phyloP scores from a whole-genome alignment of 2,113 vertebrate species.

The Reinhardtius hippoglossoides region DNA sequence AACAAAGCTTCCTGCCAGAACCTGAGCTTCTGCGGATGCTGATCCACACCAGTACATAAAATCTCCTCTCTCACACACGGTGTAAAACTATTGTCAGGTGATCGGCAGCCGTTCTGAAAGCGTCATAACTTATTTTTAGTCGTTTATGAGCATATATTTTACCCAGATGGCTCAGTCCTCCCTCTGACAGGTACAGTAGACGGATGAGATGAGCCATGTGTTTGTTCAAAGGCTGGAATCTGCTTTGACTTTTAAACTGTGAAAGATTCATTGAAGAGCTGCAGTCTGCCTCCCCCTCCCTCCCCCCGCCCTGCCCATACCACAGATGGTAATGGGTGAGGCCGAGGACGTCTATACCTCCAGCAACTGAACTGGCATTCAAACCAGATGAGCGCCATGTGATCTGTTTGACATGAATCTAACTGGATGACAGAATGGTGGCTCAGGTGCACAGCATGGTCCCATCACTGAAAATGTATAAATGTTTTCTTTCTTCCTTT shows the following conservation, averaged over 20 bases:
- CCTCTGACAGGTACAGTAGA: constrained; percentile 40
- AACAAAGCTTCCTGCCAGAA: constrained; percentile 40
- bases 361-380: constrained; percentile 33
- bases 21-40: constrained; percentile 2
- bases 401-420: constrained; percentile 10
- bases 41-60: not conserved
- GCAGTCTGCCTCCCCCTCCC: constrained; percentile 5
- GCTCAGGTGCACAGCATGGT: not conserved
- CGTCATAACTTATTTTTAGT: not conserved
- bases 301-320: constrained; percentile 31
- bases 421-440: not conserved
- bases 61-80: not conserved
- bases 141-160: not conserved
- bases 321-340: constrained; percentile 37
- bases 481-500: not conserved
- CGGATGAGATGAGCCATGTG: constrained; percentile 35
- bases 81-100: constrained; percentile 6
- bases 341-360: constrained; percentile 23
- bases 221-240: constrained; percentile 57
- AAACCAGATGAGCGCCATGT: constrained; percentile 7
- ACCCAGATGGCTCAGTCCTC: constrained; percentile 6
- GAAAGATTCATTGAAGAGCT: constrained; percentile 35
- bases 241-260: constrained; percentile 44
- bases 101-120: constrained; percentile 9
- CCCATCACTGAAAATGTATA: not conserved